A percentile compares a stretch with the other conserved stretches of the same genome.
phyloP scores from a whole-genome alignment of 2,888 invertebrate genomes.

The Macaria notata region DNA sequence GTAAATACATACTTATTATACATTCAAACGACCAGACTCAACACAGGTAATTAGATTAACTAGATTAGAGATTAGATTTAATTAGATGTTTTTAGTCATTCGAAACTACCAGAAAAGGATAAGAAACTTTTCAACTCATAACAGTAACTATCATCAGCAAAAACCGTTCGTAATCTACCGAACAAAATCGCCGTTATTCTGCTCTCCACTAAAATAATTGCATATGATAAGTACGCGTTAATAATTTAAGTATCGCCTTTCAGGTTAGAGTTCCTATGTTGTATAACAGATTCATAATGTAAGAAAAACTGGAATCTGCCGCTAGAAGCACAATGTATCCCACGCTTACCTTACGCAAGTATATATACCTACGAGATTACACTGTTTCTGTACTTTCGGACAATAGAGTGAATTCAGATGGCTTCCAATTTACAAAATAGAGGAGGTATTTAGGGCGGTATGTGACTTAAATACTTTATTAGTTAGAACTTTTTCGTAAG shows the following conservation, averaged over 20 bases:
- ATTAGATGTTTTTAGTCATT: no score
- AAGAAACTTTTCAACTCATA: no score
- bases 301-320: conserved; percentile 46
- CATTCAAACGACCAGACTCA: no score
- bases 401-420: conserved; percentile 42
- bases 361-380: conserved; percentile 55
- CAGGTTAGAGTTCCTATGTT: conserved; percentile 55
- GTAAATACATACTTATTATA: no score
- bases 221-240: conserved; percentile 15
- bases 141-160: no score
- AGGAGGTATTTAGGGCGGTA: conserved; percentile 13
- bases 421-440: conserved; percentile 25
- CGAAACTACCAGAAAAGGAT: no score
- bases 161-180: no score
- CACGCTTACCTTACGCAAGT: conserved; percentile 67
- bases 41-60: no score
- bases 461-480: background rate
- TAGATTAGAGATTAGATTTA: no score
- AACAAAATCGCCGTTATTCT: background rate
- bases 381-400: conserved; percentile 57
- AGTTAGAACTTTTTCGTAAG: background rate
- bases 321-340: conserved; percentile 48
- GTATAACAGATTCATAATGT: conserved; percentile 60
- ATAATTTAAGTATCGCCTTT: conserved; percentile 25
- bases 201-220: conserved; percentile 6